Evolutionary conservation across 2,113 vertebrate genomes (phyloP), one percentile per base, ranked within the genome.

Genomic region (Osmerus eperlanus): DNA sequence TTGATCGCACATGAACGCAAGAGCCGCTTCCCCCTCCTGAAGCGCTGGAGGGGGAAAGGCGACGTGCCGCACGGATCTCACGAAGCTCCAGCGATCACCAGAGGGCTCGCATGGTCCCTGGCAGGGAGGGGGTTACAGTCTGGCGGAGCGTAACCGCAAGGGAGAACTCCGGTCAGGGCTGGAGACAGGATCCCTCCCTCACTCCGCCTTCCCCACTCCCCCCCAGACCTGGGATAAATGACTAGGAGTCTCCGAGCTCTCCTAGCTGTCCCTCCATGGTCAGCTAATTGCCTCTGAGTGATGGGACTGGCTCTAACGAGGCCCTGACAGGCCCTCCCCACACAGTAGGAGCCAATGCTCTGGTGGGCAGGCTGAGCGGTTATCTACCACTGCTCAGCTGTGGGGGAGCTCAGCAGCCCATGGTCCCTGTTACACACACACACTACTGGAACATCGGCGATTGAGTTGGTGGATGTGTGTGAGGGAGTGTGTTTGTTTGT

Each of bases 211-310:
- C 84, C 73, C 76, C 23, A 1, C 55, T 6, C 63, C 84, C 73
- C 76, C 23, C 23, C 55, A 62, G 67, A 75, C 75, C 61, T 72
- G 59, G 70, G 32, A 70, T 65, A 70, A 21, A 53, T 59, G 62
- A 71, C 79, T 67, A 63, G 68, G 70, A 78, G 36, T 32, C 72
- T 68, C 65, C 75, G 32, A 70, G 32, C 56, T 32, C 72, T 68
- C 65, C 75, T 51, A 68, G 32, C 56, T 55, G 56, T 71, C 74
- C 70, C 58, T 60, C 55, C 32, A 12, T 18, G 19, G 18, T n/a
- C 2, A 23, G 47, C 68, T 82, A 86, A 89, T 76, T 87, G 76
- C 69, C 53, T 28, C 70, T 41, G 64, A 25, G 67, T 73, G 75
- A 68, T 29, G 55, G 71, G 66, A 23, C 65, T 62, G 64, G 54